Percentiles rank a stretch among this genome's conserved stretches.
Conservation (phyloP, 1,140 invertebrate species). For the Parasteatoda tepidariorum region DNA sequence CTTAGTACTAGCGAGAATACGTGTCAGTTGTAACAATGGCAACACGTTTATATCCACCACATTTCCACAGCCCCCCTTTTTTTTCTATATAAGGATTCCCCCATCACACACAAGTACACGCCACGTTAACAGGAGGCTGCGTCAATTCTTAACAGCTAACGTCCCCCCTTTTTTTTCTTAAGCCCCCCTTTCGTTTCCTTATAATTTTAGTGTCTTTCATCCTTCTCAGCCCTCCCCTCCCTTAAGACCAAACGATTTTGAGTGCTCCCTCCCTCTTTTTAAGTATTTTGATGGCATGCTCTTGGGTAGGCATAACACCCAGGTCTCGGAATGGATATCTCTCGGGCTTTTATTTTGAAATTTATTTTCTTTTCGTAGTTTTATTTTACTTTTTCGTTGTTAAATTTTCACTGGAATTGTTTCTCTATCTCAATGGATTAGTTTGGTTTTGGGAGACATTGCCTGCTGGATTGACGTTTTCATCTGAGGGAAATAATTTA, state of each 20-base stretch:
- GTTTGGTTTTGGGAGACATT: too few species aligned
- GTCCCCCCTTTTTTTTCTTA: not conserved
- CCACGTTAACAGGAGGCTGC: slow-evolving; percentile 51
- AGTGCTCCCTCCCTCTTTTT: slow-evolving; percentile 35
- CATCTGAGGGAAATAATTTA: too few species aligned
- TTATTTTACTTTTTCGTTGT: too few species aligned
- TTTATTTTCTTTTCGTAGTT: not conserved
- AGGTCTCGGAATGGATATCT: slow-evolving; percentile 24
- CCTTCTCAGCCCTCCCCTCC: not conserved
- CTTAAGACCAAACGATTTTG: slow-evolving; percentile 45
- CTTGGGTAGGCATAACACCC: slow-evolving; percentile 34
- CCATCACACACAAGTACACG: not conserved
- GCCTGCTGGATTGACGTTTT: too few species aligned
- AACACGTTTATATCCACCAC: slow-evolving; percentile 42
- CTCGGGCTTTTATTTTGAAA: not conserved
- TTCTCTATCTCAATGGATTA: too few species aligned
- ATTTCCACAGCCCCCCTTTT: not conserved
- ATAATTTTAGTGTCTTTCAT: slow-evolving; percentile 44
- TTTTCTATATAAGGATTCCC: not conserved
- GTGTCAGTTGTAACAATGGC: slow-evolving; percentile 56
- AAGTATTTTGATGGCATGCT: slow-evolving; percentile 57
- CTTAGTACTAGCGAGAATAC: slow-evolving; percentile 45
- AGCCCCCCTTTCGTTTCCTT: too few species aligned
- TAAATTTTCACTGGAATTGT: too few species aligned
- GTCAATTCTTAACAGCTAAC: slow-evolving; percentile 46